Evolutionary conservation across 35 echinoderm and acorn worm genomes (phyloP).

Genomic region (Holothuria glaberrima): DNA sequence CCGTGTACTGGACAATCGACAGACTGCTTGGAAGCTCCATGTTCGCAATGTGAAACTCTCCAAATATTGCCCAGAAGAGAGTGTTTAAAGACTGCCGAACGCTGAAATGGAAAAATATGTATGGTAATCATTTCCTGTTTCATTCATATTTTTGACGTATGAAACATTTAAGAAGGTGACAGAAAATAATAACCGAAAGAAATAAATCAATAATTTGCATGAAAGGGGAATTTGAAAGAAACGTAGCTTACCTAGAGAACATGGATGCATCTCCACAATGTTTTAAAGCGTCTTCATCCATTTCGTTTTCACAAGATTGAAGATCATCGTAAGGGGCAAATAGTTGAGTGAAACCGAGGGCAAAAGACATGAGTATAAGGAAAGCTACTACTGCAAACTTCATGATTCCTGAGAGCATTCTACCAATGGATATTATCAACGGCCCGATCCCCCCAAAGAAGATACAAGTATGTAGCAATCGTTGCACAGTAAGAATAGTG

Average conservation of each 20-base stretch:
- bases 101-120: background rate
- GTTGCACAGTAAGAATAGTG: constrained; percentile 29
- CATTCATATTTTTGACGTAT: too few relatives aligned
- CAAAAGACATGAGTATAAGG: constrained; percentile 19
- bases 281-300: background rate
- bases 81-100: constrained; percentile 15
- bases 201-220: too few relatives aligned
- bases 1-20: constrained; percentile 12
- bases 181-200: too few relatives aligned
- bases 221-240: too few relatives aligned
- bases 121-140: too few relatives aligned
- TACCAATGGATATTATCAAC: constrained; percentile 37
- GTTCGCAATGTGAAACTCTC: constrained; percentile 19
- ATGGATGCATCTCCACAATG: constrained; percentile 21
- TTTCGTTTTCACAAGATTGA: background rate
- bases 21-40: constrained; percentile 4
- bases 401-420: background rate
- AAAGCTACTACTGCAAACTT: background rate
- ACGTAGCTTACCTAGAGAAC: background rate
- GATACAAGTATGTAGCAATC: constrained; percentile 35
- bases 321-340: constrained; percentile 26
- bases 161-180: too few relatives aligned
- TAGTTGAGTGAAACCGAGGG: constrained; percentile 31
- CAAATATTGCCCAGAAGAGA: constrained; percentile 52
- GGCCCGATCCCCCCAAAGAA: constrained; percentile 32